Base-by-base conservation (phyloP, 2,797 vertebrate genomes). In the Euthynnus affinis region DNA sequence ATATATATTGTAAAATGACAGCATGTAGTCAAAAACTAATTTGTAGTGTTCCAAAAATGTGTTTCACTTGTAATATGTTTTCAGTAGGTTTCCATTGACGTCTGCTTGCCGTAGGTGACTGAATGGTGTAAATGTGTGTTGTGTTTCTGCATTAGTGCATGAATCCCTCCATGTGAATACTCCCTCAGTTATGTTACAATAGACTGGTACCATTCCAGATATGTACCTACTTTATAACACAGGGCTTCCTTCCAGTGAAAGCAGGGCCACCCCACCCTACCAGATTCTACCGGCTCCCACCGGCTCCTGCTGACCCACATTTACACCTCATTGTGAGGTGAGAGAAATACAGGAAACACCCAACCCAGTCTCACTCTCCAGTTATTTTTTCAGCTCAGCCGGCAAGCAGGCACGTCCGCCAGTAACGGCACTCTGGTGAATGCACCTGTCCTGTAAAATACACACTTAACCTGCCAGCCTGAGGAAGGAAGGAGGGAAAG, bases 321-420 rank as follows among this genome's bases (percentile, higher is more conserved):
- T 88, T 82, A 61, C 76, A 87, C 75, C 74, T 86, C 89, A 86
- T 88, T 92, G 81, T 87, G 76, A 88, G 76, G 83, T 82, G 82
- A 79, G 73, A 89, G 81, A 84, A 90, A 88, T 56, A 65, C 81
- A 90, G 89, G 88, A 88, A 90, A 82, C 67, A 34, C 71, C 80
- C 80, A 52, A 37, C 78, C 82, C 82, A 64, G 53, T 80, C 70
- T 77, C 71, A 25, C 70, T 64, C 73, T 49, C 18, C 65, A 58
- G 75, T 80, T 91, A 49, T 91, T 88, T 88, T 82, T 84, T 81
- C 71, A 88, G 74, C 61, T 60, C 68, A n/a, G 68, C 60, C 25
- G 8, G 83, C 40, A 55, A 56, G 40, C 76, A 63, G 78, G 74
- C 71, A 82, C 15, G 40, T 88, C 83, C 42, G 49, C 58, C 63